Evolutionary conservation across 2,888 invertebrate species (phyloP), one percentile per base, ranked within the genome.

Genomic region (Crematogaster levior): DNA sequence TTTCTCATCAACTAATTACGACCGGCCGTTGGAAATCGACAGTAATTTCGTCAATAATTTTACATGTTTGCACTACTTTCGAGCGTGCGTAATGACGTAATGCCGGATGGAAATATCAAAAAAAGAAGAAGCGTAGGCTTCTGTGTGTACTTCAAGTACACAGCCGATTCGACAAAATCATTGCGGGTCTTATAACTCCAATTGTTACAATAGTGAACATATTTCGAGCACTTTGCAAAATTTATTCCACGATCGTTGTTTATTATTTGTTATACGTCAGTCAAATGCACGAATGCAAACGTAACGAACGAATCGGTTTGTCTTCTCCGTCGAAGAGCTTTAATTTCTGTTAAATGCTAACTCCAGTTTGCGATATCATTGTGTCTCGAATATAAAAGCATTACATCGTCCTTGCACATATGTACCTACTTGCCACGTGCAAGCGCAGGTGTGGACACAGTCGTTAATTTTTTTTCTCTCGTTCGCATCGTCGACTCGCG

Each of bases 1-100:
- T 56, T 46, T 79, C 56, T 79, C 77, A 79, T 79, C 77, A 79
- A 46, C 56, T 43, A 79, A 79, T 79, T 79, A 77, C 30, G 40
- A 46, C n/a, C 24, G 30, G 56, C 30, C 56, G 56, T 56, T 43
- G 30, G 46, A 79, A 79, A 79, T 68, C 34, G 77, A 68, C 40
- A 12, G 18, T 79, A 68, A 77, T 77, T 77, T 56, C 12, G 66
- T 66, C 68, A 65, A 65, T 66, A 53, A 43, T 53, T 53, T 40
- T 40, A 40, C 53, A 9, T 30, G 65, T 21, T 53, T 65, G 37
- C 75, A 27, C 34, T 53, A 40, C n/a, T 66, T 27, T 40, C 9
- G 53, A 27, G 10, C 51, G 30, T 4, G 37, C 12, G 37, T 66
- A 77, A 77, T 66, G 68, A 40, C 40, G 6, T n/a, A n/a, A 18